Percentiles rank a stretch among this genome's conserved stretches.
Evolutionary conservation across 64 coral and sea anemone genomes (phyloP).

Genomic region (Montipora cactus): DNA sequence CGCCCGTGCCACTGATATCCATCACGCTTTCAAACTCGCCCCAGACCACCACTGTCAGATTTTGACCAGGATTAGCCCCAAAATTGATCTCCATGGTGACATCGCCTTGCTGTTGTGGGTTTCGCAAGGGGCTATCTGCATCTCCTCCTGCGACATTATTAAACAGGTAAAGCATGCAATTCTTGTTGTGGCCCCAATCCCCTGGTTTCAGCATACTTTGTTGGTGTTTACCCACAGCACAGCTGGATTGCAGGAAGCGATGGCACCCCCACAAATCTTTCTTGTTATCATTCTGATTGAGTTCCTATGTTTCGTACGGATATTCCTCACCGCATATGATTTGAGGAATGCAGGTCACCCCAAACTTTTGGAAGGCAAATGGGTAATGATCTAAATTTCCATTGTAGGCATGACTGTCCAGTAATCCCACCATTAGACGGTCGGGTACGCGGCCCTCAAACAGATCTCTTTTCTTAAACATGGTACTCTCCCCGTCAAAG

Average conservation of each 20-base stretch:
- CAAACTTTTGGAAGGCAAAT: constrained; percentile 46
- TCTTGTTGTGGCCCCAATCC: constrained; percentile 1
- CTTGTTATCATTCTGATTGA: constrained; percentile 1
- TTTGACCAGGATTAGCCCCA: background rate
- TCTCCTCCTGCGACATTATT: constrained; percentile 28
- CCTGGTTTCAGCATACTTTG: constrained; percentile 39
- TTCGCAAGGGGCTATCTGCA: background rate
- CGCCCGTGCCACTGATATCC: background rate
- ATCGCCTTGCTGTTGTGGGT: background rate
- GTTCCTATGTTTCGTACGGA: constrained; percentile 2
- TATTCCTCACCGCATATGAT: constrained; percentile 42
- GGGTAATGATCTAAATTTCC: background rate
- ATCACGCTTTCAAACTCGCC: constrained; percentile 62
- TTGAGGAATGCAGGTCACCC: constrained; percentile 14
- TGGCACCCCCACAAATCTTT: constrained; percentile 47
- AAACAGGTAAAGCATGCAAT: constrained; percentile 66
- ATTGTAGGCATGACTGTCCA: constrained; percentile 32
- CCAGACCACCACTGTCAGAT: constrained; percentile 12
- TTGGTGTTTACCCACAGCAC: background rate
- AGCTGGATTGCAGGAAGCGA: constrained; percentile 35
- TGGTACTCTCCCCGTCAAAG: background rate
- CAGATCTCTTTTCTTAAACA: background rate
- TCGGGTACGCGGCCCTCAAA: constrained; percentile 30
- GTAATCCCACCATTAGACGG: constrained; percentile 32
- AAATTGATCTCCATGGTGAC: background rate